phyloP scores from a whole-genome alignment of 2,113 vertebrate species.

The Arvicanthis niloticus region DNA sequence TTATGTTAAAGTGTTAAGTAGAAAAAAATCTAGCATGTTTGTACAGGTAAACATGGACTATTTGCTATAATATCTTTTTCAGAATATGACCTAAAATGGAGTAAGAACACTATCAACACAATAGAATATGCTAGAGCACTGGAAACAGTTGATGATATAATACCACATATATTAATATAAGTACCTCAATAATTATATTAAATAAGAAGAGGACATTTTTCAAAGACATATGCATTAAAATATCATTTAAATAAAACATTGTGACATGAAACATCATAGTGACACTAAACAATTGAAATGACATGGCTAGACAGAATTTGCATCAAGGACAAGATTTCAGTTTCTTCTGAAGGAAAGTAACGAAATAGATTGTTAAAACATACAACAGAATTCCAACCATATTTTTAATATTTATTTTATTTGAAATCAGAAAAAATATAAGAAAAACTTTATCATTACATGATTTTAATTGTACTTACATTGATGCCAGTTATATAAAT shows the following conservation, averaged over 20 bases:
- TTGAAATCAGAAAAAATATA: background rate
- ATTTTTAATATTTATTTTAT: background rate
- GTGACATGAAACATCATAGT: background rate
- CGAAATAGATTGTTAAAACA: background rate
- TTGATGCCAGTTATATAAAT: background rate
- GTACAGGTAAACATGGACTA: background rate
- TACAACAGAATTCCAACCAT: background rate
- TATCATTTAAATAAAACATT: background rate
- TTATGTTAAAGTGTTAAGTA: background rate
- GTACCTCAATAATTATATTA: background rate
- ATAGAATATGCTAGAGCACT: background rate
- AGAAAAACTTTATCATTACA: background rate
- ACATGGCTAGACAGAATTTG: background rate
- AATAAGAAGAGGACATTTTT: background rate
- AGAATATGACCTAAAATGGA: background rate
- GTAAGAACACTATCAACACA: background rate
- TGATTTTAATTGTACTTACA: background rate
- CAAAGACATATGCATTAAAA: background rate
- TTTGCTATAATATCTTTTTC: background rate
- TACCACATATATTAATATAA: background rate
- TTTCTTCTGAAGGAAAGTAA: background rate
- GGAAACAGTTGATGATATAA: background rate
- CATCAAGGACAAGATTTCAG: background rate
- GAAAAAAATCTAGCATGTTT: background rate
- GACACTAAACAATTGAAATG: background rate